Conservation (phyloP, 2,797 vertebrate genomes). For the Macropodus opercularis region DNA sequence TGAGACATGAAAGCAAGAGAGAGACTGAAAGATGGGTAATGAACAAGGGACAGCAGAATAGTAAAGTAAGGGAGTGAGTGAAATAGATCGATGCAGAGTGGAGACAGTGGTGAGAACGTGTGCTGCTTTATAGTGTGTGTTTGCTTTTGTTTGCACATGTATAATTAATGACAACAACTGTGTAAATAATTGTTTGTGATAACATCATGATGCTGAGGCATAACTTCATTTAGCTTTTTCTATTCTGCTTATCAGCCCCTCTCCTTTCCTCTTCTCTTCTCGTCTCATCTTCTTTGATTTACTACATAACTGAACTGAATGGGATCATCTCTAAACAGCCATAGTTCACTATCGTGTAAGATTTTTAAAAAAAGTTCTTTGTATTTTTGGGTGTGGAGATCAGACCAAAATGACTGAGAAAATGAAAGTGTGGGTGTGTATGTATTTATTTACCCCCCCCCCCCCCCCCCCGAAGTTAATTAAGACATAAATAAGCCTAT, state of each 20-base stretch:
- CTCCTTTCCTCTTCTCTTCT: slow-evolving; percentile 1
- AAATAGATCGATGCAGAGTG: neutral
- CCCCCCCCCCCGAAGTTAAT: too few relatives aligned
- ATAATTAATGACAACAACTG: slow-evolving; percentile 58
- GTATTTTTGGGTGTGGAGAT: neutral
- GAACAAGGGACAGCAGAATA: slow-evolving; percentile 15
- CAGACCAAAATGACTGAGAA: too few relatives aligned
- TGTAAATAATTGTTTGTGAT: slow-evolving; percentile 66
- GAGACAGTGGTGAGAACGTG: neutral
- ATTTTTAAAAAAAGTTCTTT: too few relatives aligned
- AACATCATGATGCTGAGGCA: slow-evolving; percentile 36
- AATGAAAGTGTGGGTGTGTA: too few relatives aligned
- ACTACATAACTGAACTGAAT: slow-evolving; percentile 14
- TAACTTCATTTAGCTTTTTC: slow-evolving; percentile 11
- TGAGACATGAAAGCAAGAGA: slow-evolving; percentile 8
- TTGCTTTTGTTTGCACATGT: slow-evolving; percentile 12
- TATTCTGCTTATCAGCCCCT: slow-evolving; percentile 9
- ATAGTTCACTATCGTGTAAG: neutral
- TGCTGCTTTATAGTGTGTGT: slow-evolving; percentile 8
- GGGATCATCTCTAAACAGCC: slow-evolving; percentile 12
- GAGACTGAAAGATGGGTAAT: slow-evolving; percentile 5
- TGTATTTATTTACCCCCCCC: too few relatives aligned
- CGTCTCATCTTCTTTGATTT: slow-evolving; percentile 4
- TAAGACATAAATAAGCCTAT: too few relatives aligned
- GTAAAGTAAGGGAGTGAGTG: slow-evolving; percentile 1